Base-by-base conservation (phyloP, 2,888 invertebrate genomes). In the Notodonta ziczac region DNA sequence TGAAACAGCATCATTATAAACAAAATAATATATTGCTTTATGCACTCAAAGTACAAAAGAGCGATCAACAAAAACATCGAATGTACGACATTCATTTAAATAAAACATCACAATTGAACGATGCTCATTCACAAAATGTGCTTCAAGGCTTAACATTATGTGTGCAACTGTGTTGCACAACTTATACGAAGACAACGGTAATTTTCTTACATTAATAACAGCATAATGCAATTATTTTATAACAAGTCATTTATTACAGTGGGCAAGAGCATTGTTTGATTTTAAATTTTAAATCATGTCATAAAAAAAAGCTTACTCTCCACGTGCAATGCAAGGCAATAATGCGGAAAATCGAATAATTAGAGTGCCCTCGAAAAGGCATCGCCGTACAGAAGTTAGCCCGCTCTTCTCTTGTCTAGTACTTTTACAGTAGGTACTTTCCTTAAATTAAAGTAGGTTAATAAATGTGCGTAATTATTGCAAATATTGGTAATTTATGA, bases 21-120 rank as follows among this genome's bases (percentile, higher is more conserved):
- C 77, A 90, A 90, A 88, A 89, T 89, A 85, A 74, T 76, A 86
- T 87, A 87, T 89, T 87, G 86, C 84, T 89, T 89, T 86, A 87
- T 88, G 85, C 82, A 79, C 85, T 82, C 69, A 81, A 85, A 82
- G 78, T 88, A 88, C 78, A 89, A 88, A 88, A 83, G 71, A 84
- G 85, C 78, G 70, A 77, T 75, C 63, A 74, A 80, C 76, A 79
- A 78, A 76, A 79, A 80, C 66, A 74, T 66, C 63, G 64, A 77
- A 74, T 76, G 67, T 77, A 83, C 73, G 80, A 84, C 73, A 80
- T 77, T 76, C 69, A 81, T 65, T 67, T 65, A 82, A 82, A 77
- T 77, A 70, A 87, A 78, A 69, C 60, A 66, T 69, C 65, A 69
- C 64, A 69, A 66, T 70, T 57, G 42, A 56, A 60, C 62, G 59